These are phyloP conservation scores for Dendrocincla tyrannina DNA, from an alignment of 2,797 vertebrate genomes.

Conservation along the genomic window DNA sequence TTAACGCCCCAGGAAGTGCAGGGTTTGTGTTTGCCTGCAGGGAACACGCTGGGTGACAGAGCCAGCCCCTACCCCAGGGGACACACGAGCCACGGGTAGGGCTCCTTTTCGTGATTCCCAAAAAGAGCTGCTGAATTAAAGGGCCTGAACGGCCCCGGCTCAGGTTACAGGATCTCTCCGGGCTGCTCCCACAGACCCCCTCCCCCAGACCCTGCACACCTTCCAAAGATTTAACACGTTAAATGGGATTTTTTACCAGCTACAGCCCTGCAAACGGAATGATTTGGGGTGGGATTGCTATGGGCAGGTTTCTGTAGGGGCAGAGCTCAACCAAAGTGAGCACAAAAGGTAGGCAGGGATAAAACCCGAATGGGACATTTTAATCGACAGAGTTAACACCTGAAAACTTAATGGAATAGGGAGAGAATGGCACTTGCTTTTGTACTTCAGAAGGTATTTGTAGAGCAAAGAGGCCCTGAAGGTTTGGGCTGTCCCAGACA, in stretches of 20 bases:
- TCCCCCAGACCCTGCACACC: neutral
- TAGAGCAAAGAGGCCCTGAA: neutral
- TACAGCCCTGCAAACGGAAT: neutral
- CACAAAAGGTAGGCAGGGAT: neutral
- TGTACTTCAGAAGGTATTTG: neutral
- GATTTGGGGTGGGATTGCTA: neutral
- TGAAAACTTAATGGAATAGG: neutral
- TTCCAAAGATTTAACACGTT: neutral
- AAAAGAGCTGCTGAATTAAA: neutral
- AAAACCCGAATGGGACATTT: neutral
- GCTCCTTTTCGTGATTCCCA: neutral
- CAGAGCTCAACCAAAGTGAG: neutral
- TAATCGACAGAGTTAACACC: neutral
- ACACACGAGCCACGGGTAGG: neutral
- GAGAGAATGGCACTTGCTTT: neutral
- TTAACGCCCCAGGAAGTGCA: neutral
- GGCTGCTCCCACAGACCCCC: neutral
- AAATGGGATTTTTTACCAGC: neutral
- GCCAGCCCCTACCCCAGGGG: neutral
- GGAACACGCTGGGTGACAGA: neutral
- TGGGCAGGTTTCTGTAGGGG: neutral
- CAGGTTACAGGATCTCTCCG: neutral
- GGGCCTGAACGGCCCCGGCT: accelerated
- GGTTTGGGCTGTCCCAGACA: neutral
- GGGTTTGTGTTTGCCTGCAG: neutral